Base-by-base conservation (phyloP, 2,797 vertebrate genomes). In the Bovichtus diacanthus region DNA sequence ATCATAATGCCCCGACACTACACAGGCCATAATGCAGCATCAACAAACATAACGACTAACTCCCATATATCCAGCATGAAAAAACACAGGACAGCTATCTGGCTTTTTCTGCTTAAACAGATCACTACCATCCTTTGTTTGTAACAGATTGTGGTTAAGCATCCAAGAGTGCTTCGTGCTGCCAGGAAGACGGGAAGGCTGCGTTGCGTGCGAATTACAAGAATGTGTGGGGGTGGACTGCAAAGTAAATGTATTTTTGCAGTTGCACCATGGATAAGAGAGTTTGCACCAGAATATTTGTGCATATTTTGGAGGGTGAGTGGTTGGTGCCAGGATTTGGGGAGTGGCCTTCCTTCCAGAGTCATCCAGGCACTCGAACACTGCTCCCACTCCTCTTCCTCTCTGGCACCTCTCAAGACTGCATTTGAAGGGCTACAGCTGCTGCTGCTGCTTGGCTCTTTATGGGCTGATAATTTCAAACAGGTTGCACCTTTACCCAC, bases 341-440 rank as follows among this genome's bases (percentile, higher is more conserved):
- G 84, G 83, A 92, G 88, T 81, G 84, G 80, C 88, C 85, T 92
- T 92, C 92, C 92, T 93, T 91, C 81, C 85, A 86, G 76, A 80
- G 41, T 68, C 31, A 27, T 81, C 71, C 73, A 5, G 18, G 34
- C 75, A 84, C 9, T 15, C 46, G 2, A 74, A 74, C 56, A 49
- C 21, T 6, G 16, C 36, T 13, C 49, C 51, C 41, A 9, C 56
- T 51, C 39, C 70, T 77, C 55, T 68, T 62, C 36, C 62, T 41
- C 74, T 81, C 77, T 75, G 58, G 7, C 64, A 83, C 39, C 69
- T 69, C 34, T 71, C 9, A 2, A 60, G 68, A 41, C 46, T 36
- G 13, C 59, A 53, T 46, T 38, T 61, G 51, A 85, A 43, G 9
- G 2, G 36, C 43, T 70, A 12, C 60, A 72, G 67, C 67, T 78